Evolutionary conservation across 2,113 vertebrate genomes (phyloP).

Genomic region (Apus apus): DNA sequence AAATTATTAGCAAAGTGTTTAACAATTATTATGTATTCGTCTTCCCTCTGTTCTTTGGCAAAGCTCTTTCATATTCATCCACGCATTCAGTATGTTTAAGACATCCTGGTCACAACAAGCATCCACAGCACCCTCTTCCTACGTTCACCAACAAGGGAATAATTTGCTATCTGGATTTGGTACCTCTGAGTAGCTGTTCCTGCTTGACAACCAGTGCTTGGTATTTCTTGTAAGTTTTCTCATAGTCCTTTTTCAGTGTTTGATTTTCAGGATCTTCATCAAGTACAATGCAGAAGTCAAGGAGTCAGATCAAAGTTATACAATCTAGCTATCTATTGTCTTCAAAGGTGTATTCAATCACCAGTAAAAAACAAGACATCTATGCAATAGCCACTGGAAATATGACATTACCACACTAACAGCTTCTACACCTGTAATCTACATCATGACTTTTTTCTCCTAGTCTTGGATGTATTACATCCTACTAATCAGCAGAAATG

Average conservation of each 20-base stretch:
- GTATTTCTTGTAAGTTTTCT: conserved; percentile 92
- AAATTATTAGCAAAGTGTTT: neutral
- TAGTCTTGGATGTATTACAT: neutral
- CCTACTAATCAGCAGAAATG: neutral
- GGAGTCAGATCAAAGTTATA: conserved; percentile 34
- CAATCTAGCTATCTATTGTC: neutral
- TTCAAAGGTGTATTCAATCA: neutral
- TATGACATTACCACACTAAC: neutral
- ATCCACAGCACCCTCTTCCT: neutral
- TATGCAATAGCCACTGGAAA: neutral
- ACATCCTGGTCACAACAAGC: neutral
- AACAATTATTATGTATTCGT: neutral
- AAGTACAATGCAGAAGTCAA: conserved; percentile 83
- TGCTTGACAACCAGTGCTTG: conserved; percentile 92
- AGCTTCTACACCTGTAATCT: neutral
- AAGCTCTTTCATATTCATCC: neutral
- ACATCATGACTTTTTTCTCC: neutral
- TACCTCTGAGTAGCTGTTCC: conserved; percentile 94
- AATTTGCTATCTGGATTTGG: neutral
- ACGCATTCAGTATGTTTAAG: neutral
- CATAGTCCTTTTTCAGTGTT: conserved; percentile 89
- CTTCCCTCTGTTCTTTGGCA: neutral
- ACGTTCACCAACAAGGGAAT: neutral
- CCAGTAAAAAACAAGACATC: neutral
- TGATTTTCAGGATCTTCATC: conserved; percentile 90